Base-by-base conservation (phyloP, 2,113 vertebrate genomes). In the Brachypteracias leptosomus region DNA sequence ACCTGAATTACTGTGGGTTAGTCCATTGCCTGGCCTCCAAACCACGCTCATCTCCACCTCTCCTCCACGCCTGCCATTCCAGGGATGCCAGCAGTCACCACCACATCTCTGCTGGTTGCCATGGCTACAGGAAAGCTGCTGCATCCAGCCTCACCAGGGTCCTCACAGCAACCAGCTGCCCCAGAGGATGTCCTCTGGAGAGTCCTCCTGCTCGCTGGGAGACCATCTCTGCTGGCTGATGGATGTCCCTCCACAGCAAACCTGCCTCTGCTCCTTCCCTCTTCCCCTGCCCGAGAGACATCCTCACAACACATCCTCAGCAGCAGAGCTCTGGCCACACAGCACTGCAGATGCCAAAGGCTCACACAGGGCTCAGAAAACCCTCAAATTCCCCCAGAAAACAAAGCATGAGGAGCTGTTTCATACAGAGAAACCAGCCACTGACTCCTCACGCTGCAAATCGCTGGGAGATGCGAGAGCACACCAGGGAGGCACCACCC, bases 201-300 rank as follows among this genome's bases (percentile, higher is more conserved):
- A 75, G 21, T 11, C 31, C 47, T 44, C 33, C 83, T n/a, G 35
- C 35, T 55, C 3, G 0, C 31, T 14, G n/a, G 3, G 7, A 68
- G 49, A 52, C 38, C 9, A 10, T 11, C 24, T 31, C 70, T 44
- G 36, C 47, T 11, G n/a, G 33, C 13, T 35, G 35, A 29, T 8
- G 16, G 7, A n/a, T 16, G 16, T 16, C 24, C 19, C 29, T 13
- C 29, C 31, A 16, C 19, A 47, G 26, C 14, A 72, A 79, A 81
- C 13, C 33, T 31, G 22, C 9, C 35, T 11, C 54, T 8, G 2
- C 24, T 18, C 13, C 31, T 24, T 40, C 46, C 26, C 25, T 44
- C 2, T 33, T 62, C 16, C 54, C 7, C 38, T 6, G 5, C 21
- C 18, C 24, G 44, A 13, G 14, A 10, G 10, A 38, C 0, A 0